Base-by-base conservation (phyloP, 2,888 invertebrate species). In the Cataglyphis cursor region DNA sequence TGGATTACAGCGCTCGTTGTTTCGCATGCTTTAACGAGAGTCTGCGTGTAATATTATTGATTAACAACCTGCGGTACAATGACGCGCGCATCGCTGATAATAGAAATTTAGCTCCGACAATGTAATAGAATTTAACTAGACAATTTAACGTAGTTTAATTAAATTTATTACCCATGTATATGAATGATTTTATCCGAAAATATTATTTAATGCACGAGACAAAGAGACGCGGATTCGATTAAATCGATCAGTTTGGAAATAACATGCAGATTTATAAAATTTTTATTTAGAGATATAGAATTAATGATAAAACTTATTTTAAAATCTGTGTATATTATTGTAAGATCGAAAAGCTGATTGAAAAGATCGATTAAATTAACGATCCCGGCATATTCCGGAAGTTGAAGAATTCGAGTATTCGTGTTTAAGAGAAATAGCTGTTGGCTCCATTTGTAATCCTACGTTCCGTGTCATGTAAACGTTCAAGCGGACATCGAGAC, bases 391-490 rank as follows among this genome's bases (percentile, higher is more conserved):
- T 81, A 83, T 86, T 82, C 61, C 44, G 76, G 62, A n/a, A 59
- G 81, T 66, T 81, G 24, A 72, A 80, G 72, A 80, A 48, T 85
- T 83, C 82, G 82, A 85, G 83, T 81, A 85, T 89, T 87, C 89
- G 89, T 89, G 89, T 76, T 72, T 78, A 59, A 76, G 44, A 73
- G 84, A 82, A 88, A 85, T 86, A 81, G 81, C 83, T 82, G 66
- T 64, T 48, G 76, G 82, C 81, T 74, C 84, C 83, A 89, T 89
- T 89, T 86, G 88, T 81, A 86, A 89, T 88, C 88, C 81, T 73
- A 85, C 86, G 74, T 85, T 88, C 86, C 89, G 89, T 88, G 89
- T 89, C 89, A 64, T 85, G 86, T 89, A 89, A 89, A 89, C 89
- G 88, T 89, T 88, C 75, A 82, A 85, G 76, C 89, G 83, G 87